phyloP scores from a whole-genome alignment of 1,140 invertebrate genomes.

The Lucilia cuprina region DNA sequence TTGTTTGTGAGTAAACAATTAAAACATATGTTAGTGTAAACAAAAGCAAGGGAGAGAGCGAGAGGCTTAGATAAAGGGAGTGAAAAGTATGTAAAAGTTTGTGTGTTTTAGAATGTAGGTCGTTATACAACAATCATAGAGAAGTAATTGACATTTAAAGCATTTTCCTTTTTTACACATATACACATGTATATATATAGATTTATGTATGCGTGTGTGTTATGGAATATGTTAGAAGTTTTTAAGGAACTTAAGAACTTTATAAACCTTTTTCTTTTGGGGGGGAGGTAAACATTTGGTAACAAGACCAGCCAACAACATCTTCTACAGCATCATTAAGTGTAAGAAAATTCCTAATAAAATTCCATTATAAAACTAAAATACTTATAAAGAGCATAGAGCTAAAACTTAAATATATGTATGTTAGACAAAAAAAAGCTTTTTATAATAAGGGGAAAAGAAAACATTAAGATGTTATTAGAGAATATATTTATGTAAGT shows the following conservation, averaged over 20 bases:
- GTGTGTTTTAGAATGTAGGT: neutral
- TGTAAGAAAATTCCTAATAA: neutral
- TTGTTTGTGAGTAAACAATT: no score
- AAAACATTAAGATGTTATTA: neutral
- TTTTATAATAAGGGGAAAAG: neutral
- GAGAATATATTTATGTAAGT: neutral
- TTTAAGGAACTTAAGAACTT: neutral
- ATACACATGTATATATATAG: neutral
- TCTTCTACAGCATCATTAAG: neutral
- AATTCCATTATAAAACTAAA: neutral
- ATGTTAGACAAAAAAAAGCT: neutral
- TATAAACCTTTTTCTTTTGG: neutral
- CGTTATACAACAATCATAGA: neutral
- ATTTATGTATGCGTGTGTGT: neutral
- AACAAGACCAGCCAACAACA: no score
- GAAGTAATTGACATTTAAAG: neutral
- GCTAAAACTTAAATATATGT: neutral
- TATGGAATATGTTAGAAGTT: neutral
- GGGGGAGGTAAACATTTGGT: no score
- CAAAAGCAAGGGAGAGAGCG: no score
- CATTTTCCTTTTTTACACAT: neutral
- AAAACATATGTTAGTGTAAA: no score
- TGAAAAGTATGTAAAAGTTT: neutral
- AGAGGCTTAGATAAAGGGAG: no score
- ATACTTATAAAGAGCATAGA: neutral